These are phyloP conservation scores for Apeira syringaria DNA, from an alignment of 2,888 invertebrate genomes.

Conservation along the genomic window DNA sequence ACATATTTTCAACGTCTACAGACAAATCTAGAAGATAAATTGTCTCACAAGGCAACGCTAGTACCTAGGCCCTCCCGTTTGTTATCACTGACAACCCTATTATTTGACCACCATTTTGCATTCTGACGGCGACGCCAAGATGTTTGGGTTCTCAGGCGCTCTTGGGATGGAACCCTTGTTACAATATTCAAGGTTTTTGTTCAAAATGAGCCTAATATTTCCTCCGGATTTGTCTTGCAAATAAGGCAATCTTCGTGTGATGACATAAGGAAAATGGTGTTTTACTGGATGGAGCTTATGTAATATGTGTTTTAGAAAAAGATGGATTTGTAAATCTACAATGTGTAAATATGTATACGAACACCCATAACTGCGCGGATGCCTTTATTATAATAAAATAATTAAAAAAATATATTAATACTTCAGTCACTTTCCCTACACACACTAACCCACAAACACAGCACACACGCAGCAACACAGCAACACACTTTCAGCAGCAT, in stretches of 20 bases:
- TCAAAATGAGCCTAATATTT: constrained; percentile 10
- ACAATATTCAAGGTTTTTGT: constrained; percentile 18
- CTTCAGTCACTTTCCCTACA: too few relatives aligned
- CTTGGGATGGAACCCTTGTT: constrained; percentile 12
- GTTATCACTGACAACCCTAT: constrained; percentile 59
- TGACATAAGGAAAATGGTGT: constrained; percentile 17
- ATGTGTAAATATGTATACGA: too few relatives aligned
- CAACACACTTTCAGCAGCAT: too few relatives aligned
- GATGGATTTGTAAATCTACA: too few relatives aligned
- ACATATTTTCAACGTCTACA: neutral
- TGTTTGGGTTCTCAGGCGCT: constrained; percentile 10
- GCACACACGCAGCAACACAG: too few relatives aligned
- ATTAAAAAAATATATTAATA: too few relatives aligned
- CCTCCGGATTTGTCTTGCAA: constrained; percentile 8
- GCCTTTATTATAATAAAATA: too few relatives aligned
- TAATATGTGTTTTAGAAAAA: too few relatives aligned
- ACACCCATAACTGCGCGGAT: too few relatives aligned
- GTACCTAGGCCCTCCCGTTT: constrained; percentile 45
- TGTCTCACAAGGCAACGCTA: constrained; percentile 55
- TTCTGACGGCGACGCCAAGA: constrained; percentile 39
- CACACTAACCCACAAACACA: too few relatives aligned
- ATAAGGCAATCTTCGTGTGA: constrained; percentile 7
- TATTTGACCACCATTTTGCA: constrained; percentile 62
- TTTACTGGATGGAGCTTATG: too few relatives aligned
- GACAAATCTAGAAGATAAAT: constrained; percentile 34